A percentile compares a stretch with the other conserved stretches of the same genome.
Conservation (phyloP, 2,797 vertebrate species). For the Acipenser oxyrinchus region DNA sequence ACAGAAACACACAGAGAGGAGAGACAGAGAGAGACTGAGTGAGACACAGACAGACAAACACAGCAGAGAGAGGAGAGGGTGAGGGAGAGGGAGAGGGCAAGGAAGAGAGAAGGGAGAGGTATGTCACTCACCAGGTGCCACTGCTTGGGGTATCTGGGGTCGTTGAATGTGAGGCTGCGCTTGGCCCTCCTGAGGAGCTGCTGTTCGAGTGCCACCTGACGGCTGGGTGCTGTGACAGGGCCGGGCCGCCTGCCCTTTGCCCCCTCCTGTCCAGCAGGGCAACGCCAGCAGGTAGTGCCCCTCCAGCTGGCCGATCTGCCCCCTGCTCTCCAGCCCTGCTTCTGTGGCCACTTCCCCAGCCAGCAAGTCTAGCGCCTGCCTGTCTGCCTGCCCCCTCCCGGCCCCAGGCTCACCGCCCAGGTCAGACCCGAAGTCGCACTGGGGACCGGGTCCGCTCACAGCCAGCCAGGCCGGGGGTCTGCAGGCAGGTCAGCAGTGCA, state of each 20-base stretch:
- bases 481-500: conserved; percentile 19
- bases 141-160: conserved; percentile 84
- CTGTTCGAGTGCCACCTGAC: conserved; percentile 88
- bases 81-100: too few species aligned
- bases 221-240: conserved; percentile 64
- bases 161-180: conserved; percentile 83
- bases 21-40: too few species aligned
- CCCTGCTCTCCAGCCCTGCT: conserved; percentile 73
- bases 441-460: conserved; percentile 12
- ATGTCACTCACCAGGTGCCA: conserved; percentile 86
- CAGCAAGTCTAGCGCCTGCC: conserved; percentile 40
- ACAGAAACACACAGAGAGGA: too few species aligned
- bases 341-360: conserved; percentile 63
- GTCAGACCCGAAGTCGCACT: conserved; percentile 50
- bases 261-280: conserved; percentile 27
- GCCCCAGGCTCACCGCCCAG: conserved; percentile 75
- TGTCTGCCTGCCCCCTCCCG: conserved; percentile 26
- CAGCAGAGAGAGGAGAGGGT: too few species aligned
- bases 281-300: conserved; percentile 81
- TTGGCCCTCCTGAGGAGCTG: conserved; percentile 79
- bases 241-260: conserved; percentile 40
- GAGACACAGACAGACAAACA: too few species aligned
- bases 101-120: too few species aligned
- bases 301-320: conserved; percentile 82
- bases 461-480: conserved; percentile 3